Conservation (phyloP, 92 coral and sea anemone species). For the Zoanthus sansibaricus region DNA sequence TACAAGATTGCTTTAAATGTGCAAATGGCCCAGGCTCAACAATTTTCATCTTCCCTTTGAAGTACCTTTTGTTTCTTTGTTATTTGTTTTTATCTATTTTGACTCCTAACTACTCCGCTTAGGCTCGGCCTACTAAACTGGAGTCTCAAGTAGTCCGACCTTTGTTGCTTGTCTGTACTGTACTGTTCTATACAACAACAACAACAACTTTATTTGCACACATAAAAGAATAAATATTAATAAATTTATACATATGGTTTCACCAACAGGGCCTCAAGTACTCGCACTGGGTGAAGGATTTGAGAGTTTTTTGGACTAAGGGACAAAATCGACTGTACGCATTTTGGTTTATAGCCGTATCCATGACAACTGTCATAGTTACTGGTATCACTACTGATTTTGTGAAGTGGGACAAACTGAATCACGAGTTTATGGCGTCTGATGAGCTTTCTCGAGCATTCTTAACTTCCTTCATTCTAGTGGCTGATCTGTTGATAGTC, state of each 20-base stretch:
- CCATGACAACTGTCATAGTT: slow-evolving; percentile 79
- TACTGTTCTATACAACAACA: no score
- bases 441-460: slow-evolving; percentile 81
- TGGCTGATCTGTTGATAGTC: slow-evolving; percentile 79
- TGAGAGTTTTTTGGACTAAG: slow-evolving; percentile 77
- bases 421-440: slow-evolving; percentile 82
- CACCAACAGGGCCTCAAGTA: slow-evolving; percentile 74
- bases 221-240: not conserved
- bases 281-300: slow-evolving; percentile 79
- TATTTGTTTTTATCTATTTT: no score
- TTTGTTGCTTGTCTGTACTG: no score
- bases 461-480: slow-evolving; percentile 83
- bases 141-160: no score
- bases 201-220: no score
- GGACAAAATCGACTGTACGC: slow-evolving; percentile 79
- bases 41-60: no score
- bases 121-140: no score
- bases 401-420: slow-evolving; percentile 83
- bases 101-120: no score
- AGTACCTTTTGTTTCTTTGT: no score
- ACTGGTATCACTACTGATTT: slow-evolving; percentile 84
- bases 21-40: no score
- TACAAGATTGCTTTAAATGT: no score
- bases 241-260: no score
- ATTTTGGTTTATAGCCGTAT: slow-evolving; percentile 76